Conservation (phyloP, 2,113 vertebrate species). For the Chaetops frenatus region DNA sequence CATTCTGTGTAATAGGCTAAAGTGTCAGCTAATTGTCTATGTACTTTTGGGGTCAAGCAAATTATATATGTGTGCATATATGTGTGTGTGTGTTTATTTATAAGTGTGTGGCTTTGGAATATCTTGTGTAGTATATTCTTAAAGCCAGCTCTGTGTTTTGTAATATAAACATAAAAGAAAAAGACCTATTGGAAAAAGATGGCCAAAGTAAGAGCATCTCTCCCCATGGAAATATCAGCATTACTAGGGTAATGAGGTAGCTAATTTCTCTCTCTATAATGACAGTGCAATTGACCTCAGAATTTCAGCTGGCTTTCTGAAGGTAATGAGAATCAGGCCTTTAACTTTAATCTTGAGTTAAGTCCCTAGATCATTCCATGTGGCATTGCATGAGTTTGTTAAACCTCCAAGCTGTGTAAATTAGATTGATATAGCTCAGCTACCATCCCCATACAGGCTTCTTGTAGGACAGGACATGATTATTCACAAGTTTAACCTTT, state of each 20-base stretch:
- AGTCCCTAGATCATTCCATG: not conserved
- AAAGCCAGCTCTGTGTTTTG: not conserved
- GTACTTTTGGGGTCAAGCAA: not conserved
- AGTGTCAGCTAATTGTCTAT: not conserved
- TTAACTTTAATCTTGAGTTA: not conserved
- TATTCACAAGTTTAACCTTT: not conserved
- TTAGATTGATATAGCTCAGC: not conserved
- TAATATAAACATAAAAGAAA: not conserved
- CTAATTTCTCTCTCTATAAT: conserved; percentile 26
- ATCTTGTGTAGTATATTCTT: not conserved
- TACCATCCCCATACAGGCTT: not conserved
- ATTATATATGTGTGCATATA: not conserved
- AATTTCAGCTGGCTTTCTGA: not conserved
- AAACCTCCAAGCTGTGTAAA: not conserved
- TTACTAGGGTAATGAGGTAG: conserved; percentile 52
- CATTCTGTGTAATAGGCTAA: not conserved
- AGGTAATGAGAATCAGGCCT: not conserved
- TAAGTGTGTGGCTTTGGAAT: not conserved
- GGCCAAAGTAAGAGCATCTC: not conserved
- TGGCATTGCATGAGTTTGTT: not conserved
- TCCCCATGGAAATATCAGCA: conserved; percentile 23
- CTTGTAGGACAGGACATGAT: not conserved
- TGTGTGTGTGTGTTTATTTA: not conserved
- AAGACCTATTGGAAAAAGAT: not conserved
- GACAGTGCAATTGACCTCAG: conserved; percentile 20